Base-by-base conservation (phyloP, 2,113 vertebrate genomes). In the Pangasianodon gigas region DNA sequence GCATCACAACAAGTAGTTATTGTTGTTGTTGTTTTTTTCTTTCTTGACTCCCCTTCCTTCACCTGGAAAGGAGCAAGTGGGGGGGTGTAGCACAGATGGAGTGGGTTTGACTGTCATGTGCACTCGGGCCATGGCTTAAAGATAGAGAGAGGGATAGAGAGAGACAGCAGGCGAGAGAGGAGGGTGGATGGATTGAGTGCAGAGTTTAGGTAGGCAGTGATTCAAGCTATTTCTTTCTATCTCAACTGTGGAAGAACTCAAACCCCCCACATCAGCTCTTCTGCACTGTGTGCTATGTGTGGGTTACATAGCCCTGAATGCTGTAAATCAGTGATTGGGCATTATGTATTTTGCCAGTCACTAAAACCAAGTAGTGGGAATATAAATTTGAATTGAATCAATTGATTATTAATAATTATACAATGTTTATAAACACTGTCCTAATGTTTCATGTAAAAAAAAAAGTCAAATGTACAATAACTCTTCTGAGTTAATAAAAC, bases 41-140 rank as follows among this genome's bases (percentile, higher is more conserved):
- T 90, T 88, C 4, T 89, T 79, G 84, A 87, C 90, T 93, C 88
- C 91, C 92, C 86, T 93, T 92, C 90, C 84, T 93, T 90, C 93
- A 93, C 93, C 93, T 94, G 92, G 91, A 92, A 87, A 54, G 85
- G 7, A 67, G 74, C 44, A 37, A 48, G 37, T 86, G 85, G 87
- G 74, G 74, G 37, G 71, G 85, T 71, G 75, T 67, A 84, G 65
- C 77, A 88, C 62, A 84, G 87, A 90, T 60, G 24, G 77, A 84
- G 79, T 82, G 65, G 87, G 87, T 90, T 69, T 88, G 84, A 54
- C 91, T 90, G 89, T 90, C 91, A 92, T 87, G 87, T 89, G 81
- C 86, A 75, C 89, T 92, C 52, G 65, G 84, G 48, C 26, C 69
- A 85, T 82, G n/a, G 71, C 83, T 91, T 82, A 91, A 46, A 54